Evolutionary conservation across 2,888 invertebrate species (phyloP).

Genomic region (Operophtera brumata): DNA sequence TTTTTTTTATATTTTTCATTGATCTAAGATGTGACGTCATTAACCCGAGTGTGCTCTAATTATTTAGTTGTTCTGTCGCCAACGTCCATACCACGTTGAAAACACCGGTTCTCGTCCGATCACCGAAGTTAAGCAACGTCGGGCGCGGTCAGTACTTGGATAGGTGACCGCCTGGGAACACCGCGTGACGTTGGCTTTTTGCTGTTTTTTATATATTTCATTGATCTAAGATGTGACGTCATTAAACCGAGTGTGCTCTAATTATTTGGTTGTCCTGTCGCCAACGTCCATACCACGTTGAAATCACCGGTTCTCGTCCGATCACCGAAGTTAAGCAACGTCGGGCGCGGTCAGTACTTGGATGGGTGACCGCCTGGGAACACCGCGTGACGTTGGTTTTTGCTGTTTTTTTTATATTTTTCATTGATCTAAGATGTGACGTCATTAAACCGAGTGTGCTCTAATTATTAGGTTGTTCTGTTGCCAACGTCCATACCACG

Average conservation of each 20-base stretch:
- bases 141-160: slow-evolving; percentile 74
- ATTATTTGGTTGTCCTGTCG: not conserved
- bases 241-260: not conserved
- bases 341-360: slow-evolving; percentile 73
- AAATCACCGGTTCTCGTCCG: slow-evolving; percentile 71
- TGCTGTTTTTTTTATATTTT: too few species aligned
- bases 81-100: slow-evolving; percentile 65
- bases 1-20: too few species aligned
- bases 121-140: slow-evolving; percentile 73
- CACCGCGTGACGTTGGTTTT: slow-evolving; percentile 63
- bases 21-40: not conserved
- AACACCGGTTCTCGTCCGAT: slow-evolving; percentile 72
- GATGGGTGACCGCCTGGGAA: slow-evolving; percentile 75
- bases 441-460: too few species aligned
- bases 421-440: too few species aligned
- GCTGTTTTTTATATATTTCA: not conserved
- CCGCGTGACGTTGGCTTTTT: slow-evolving; percentile 62
- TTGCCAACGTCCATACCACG: slow-evolving; percentile 63
- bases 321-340: slow-evolving; percentile 74
- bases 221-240: not conserved
- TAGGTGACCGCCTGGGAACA: slow-evolving; percentile 74
- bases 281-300: slow-evolving; percentile 63
- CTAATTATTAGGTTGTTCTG: too few species aligned
- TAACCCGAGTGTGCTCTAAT: not conserved
- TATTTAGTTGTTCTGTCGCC: slow-evolving; percentile 15